Conservation (phyloP, 2,113 vertebrate species). For the Himantopus leucocephalus region DNA sequence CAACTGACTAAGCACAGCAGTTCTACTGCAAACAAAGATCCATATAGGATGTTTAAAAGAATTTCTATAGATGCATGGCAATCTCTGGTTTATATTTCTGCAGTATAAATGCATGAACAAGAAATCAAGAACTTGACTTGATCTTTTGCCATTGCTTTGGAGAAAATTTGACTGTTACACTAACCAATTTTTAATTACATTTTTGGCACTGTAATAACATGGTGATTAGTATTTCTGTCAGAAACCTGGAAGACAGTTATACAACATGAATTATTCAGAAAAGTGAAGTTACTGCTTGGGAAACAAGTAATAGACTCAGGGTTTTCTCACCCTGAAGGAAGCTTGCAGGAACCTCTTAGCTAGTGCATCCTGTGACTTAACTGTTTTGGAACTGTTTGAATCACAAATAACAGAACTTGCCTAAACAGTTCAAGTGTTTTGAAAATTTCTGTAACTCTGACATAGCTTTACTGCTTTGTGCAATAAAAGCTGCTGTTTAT, state of each 20-base stretch:
- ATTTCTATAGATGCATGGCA: not conserved
- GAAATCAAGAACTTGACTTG: not conserved
- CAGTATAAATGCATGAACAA: not conserved
- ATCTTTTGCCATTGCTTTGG: not conserved
- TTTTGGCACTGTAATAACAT: slow-evolving; percentile 20
- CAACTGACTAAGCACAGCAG: not conserved
- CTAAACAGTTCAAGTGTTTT: not conserved
- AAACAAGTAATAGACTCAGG: not conserved
- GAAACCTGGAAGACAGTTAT: slow-evolving; percentile 13
- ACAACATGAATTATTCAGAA: slow-evolving; percentile 22
- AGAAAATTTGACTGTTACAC: not conserved
- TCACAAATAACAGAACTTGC: not conserved
- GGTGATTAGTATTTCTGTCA: slow-evolving; percentile 36
- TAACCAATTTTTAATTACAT: slow-evolving; percentile 42
- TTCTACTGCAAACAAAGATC: not conserved
- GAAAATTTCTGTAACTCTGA: not conserved
- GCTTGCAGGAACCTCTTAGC: not conserved
- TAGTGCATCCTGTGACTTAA: not conserved
- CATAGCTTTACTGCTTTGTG: not conserved
- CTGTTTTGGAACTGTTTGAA: not conserved
- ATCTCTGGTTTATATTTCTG: not conserved
- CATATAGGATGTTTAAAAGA: not conserved
- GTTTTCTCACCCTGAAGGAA: not conserved
- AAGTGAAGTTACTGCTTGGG: not conserved
- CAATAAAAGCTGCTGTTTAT: not conserved